Evolutionary conservation across 2,797 vertebrate species (phyloP).

Genomic region (Sardinella longiceps): DNA sequence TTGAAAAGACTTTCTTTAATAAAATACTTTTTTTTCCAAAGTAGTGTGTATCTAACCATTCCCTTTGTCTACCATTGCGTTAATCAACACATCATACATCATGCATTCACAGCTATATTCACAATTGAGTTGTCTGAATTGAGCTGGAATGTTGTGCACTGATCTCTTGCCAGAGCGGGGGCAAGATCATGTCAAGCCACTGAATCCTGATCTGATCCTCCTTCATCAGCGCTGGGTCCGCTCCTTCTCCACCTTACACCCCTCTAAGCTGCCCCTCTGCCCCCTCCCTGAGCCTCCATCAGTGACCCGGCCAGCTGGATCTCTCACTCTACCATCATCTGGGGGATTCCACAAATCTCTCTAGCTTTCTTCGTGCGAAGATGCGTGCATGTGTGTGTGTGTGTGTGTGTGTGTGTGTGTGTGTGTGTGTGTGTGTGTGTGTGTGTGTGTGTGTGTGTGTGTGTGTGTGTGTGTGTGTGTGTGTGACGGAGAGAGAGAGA

Average conservation of each 20-base stretch:
- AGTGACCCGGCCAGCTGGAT: constrained; percentile 17
- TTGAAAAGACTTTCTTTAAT: background rate
- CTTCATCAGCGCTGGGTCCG: background rate
- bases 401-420: background rate
- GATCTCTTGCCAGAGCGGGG: background rate
- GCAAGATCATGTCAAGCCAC: constrained; percentile 2
- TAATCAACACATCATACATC: background rate
- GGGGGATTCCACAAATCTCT: constrained; percentile 18
- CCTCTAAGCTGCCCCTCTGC: constrained; percentile 3
- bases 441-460: background rate
- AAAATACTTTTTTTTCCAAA: background rate
- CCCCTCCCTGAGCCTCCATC: background rate
- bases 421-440: constrained; percentile 1
- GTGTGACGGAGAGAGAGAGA: no score
- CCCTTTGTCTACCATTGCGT: background rate
- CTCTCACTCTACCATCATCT: constrained; percentile 11
- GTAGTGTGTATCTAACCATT: background rate
- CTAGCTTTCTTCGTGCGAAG: background rate
- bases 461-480: no score
- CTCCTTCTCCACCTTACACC: background rate
- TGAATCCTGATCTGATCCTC: constrained; percentile 15
- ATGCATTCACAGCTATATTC: background rate
- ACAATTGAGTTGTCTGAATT: background rate
- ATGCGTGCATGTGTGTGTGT: background rate
- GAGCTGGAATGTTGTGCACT: background rate